Evolutionary conservation across 2,113 vertebrate species (phyloP), one percentile per base, ranked within the genome.

Genomic region (Oenanthe melanoleuca): DNA sequence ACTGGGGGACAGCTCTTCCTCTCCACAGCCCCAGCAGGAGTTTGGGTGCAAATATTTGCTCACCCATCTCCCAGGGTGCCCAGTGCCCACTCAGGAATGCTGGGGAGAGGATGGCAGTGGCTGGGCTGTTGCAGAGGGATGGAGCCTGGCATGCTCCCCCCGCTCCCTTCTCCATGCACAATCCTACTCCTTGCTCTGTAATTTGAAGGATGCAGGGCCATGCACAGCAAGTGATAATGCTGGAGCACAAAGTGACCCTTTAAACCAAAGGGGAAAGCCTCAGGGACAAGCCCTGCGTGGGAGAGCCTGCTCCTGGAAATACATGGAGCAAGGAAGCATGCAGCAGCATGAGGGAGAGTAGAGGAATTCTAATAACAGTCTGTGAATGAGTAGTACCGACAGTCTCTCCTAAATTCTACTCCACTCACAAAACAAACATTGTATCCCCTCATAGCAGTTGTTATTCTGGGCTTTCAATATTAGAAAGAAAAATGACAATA

Each of bases 101-200:
- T 37, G 26, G 47, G 52, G 42, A 53, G 18, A 49, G 61, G 26
- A 21, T 49, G 66, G 8, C 19, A 37, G 34, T 37, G 34, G 34
- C 34, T 37, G 34, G 34, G 34, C 34, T 37, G 34, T 37, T 37
- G 34, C 34, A 50, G 42, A 33, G 31, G 31, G 50, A 79, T 21
- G 40, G 49, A 69, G 13, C 26, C 45, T 33, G 40, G 33, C 4
- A 8, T 23, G 26, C 10, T 60, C 9, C 17, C 42, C 28, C 3
- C 0, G 1, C 2, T 31, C 50, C 15, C 56, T 73, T 60, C 60
- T 52, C 25, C 45, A 9, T 6, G 69, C 55, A 16, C 1, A 4
- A 7, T 40, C 37, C 49, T 31, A 55, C 70, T 52, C 26, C 45
- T 70, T 2, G 5, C 50, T 72, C 44, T 64, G 59, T 31, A 29